Conservation (phyloP, 2,113 vertebrate species). For the Oceanodroma tethys region DNA sequence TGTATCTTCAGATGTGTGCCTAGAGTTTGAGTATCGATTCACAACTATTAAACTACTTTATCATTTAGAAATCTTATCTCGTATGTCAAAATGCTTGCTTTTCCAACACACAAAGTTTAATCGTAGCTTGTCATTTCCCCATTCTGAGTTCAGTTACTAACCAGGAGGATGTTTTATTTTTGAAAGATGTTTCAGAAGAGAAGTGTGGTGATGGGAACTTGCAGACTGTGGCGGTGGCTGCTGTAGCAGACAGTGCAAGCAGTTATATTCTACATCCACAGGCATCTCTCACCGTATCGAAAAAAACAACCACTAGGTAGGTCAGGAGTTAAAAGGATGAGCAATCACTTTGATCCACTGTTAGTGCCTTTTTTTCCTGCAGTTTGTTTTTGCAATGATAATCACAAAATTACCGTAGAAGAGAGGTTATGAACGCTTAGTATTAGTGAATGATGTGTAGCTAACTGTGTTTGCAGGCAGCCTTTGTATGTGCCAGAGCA, state of each 20-base stretch:
- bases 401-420: neutral
- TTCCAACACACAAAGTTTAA: neutral
- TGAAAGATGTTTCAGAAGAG: conserved; percentile 69
- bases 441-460: neutral
- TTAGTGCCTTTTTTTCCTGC: neutral
- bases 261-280: conserved; percentile 68
- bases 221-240: conserved; percentile 62
- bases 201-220: conserved; percentile 63
- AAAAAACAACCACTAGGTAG: conserved; percentile 66
- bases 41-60: neutral
- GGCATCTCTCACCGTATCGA: conserved; percentile 45
- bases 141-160: neutral
- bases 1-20: neutral
- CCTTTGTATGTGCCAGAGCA: neutral
- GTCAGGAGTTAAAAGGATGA: neutral
- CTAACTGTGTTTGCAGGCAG: neutral
- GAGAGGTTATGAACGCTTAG: neutral
- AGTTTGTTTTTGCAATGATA: neutral
- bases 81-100: neutral
- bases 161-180: neutral
- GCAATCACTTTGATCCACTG: neutral
- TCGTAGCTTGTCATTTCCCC: neutral
- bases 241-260: conserved; percentile 59
- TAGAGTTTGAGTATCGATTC: neutral
- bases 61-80: neutral